These are phyloP conservation scores for Diceros bicornis DNA, from an alignment of 2,797 vertebrate genomes.

Conservation along the genomic window DNA sequence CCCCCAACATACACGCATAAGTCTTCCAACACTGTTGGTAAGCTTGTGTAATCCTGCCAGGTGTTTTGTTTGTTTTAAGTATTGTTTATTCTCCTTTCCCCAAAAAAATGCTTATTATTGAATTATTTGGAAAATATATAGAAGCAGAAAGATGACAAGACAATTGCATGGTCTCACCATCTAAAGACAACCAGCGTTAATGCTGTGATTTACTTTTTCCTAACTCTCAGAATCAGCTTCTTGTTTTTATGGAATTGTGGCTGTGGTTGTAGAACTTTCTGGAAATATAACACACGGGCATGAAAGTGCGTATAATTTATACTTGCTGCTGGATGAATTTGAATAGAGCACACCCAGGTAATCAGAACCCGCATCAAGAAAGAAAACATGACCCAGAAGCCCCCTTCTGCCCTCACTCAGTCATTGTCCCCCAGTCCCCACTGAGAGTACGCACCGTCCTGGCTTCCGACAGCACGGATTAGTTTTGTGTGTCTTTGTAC, in stretches of 20 bases:
- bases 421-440: rapidly evolving
- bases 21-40: neutral
- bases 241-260: neutral
- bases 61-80: neutral
- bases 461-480: rapidly evolving
- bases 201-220: neutral
- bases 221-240: neutral
- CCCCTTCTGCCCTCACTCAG: neutral
- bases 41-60: neutral
- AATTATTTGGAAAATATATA: neutral
- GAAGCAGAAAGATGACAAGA: neutral
- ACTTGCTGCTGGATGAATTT: neutral
- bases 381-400: neutral
- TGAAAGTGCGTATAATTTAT: neutral
- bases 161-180: neutral
- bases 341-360: neutral
- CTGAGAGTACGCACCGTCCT: rapidly evolving
- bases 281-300: neutral
- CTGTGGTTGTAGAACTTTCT: neutral
- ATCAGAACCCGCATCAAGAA: too few species aligned
- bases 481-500: neutral
- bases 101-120: neutral
- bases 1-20: rapidly evolving
- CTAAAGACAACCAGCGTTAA: neutral
- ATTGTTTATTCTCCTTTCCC: neutral